Percentiles rank a stretch among this genome's conserved stretches.
Conservation (phyloP, 1,140 invertebrate genomes). For the Bathynomus jamesi region DNA sequence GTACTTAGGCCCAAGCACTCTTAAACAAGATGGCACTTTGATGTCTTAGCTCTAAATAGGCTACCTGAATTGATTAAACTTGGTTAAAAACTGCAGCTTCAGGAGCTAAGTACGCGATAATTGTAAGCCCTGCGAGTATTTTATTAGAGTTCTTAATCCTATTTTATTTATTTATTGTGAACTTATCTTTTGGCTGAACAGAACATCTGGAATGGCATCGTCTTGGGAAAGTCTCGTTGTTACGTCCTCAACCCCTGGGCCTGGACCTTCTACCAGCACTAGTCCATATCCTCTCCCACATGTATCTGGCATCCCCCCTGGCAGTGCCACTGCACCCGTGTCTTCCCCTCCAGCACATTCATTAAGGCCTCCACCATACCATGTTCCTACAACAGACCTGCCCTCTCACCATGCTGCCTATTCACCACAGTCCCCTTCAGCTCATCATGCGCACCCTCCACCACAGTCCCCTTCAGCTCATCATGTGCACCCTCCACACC, state of each 20-base stretch:
- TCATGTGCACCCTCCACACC: not conserved
- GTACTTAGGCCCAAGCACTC: too few relatives aligned
- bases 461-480: not conserved
- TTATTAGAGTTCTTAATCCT: too few relatives aligned
- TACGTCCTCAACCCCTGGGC: not conserved
- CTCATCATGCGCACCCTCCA: not conserved
- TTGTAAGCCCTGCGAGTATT: too few relatives aligned
- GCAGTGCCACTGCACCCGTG: not conserved
- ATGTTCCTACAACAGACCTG: not conserved
- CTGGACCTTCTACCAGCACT: not conserved
- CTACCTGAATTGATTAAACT: too few relatives aligned
- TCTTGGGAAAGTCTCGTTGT: not conserved
- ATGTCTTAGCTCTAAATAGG: too few relatives aligned
- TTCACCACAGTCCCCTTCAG: not conserved
- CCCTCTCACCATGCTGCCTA: not conserved
- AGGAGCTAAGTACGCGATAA: too few relatives aligned
- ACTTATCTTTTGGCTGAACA: not conserved
- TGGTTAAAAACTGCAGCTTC: too few relatives aligned
- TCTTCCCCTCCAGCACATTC: not conserved
- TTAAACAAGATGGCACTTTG: too few relatives aligned
- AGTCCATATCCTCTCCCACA: not conserved
- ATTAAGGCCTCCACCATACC: not conserved
- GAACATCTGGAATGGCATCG: not conserved
- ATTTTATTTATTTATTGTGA: not conserved
- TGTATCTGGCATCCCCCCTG: not conserved